A percentile compares a stretch with the other conserved stretches of the same genome.
Evolutionary conservation across 2,797 vertebrate genomes (phyloP).

Genomic region (Scomberomorus guttatus): DNA sequence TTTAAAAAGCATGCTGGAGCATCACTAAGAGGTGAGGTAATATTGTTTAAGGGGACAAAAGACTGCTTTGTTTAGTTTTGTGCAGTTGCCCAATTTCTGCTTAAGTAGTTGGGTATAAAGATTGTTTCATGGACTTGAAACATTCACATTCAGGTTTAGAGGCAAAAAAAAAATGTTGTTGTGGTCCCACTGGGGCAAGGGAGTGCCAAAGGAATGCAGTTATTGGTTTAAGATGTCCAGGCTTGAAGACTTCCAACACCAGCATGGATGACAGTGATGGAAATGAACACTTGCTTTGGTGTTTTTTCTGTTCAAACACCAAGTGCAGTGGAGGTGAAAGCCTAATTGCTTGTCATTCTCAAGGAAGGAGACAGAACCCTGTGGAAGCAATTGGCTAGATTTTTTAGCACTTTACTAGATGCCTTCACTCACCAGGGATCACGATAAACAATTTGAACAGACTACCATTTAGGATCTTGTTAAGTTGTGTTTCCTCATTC

Average conservation of each 20-base stretch:
- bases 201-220: conserved; percentile 13
- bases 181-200: conserved; percentile 35
- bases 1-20: conserved; percentile 27
- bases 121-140: conserved; percentile 44
- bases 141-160: conserved; percentile 46
- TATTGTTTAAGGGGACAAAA: conserved; percentile 38
- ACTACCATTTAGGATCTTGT: conserved; percentile 61
- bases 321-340: conserved; percentile 50
- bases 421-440: conserved; percentile 55
- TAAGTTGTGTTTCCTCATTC: conserved; percentile 55
- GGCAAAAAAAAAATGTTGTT: conserved; percentile 19
- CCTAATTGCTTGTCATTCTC: conserved; percentile 77
- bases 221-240: conserved; percentile 66
- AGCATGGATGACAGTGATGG: conserved; percentile 48
- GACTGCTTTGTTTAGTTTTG: conserved; percentile 38
- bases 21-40: conserved; percentile 21
- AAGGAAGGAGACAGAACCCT: conserved; percentile 57
- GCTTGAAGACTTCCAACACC: conserved; percentile 38
- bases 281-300: conserved; percentile 64
- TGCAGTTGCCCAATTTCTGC: conserved; percentile 16
- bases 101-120: conserved; percentile 11
- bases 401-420: conserved; percentile 59
- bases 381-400: conserved; percentile 64
- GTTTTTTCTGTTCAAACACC: conserved; percentile 62
- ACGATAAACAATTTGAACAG: conserved; percentile 63